A percentile compares a stretch with the other conserved stretches of the same genome.
Conservation (phyloP, 2,113 vertebrate genomes). For the Tupaia tana region DNA sequence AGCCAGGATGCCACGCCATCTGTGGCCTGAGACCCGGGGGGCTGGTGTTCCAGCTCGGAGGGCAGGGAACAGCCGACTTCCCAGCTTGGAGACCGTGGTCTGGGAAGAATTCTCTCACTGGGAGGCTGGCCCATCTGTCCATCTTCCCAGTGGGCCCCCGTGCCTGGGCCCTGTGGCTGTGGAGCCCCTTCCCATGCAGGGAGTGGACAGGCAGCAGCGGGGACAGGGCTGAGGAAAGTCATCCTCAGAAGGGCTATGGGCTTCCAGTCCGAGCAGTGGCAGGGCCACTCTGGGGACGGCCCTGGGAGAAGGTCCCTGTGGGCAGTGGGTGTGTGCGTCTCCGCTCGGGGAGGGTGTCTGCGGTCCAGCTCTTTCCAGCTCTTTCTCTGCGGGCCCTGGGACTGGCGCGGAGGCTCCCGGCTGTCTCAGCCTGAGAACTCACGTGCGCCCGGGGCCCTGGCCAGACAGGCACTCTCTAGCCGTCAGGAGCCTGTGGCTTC, state of each 20-base stretch:
- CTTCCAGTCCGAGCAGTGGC: background rate
- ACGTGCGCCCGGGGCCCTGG: background rate
- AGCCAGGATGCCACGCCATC: too few species aligned
- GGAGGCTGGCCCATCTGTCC: background rate
- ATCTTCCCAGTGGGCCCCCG: rapidly evolving
- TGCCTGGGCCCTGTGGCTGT: rapidly evolving
- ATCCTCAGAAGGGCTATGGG: rapidly evolving
- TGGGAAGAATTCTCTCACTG: background rate
- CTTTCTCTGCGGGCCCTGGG: background rate
- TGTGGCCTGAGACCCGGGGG: background rate
- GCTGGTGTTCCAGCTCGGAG: background rate
- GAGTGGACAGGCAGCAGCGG: background rate
- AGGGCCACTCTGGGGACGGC: background rate
- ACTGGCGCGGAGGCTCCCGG: background rate
- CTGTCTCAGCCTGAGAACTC: background rate
- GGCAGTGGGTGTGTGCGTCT: rapidly evolving
- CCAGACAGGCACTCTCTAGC: background rate
- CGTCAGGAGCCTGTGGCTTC: background rate
- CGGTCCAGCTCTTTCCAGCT: background rate
- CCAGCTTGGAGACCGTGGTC: too few species aligned
- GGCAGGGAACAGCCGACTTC: background rate
- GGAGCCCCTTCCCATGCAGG: background rate
- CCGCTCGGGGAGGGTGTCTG: background rate
- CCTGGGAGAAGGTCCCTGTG: background rate
- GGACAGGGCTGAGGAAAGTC: rapidly evolving